These are phyloP conservation scores for Varanus komodoensis DNA, from an alignment of 2,113 vertebrate genomes.

Conservation along the genomic window DNA sequence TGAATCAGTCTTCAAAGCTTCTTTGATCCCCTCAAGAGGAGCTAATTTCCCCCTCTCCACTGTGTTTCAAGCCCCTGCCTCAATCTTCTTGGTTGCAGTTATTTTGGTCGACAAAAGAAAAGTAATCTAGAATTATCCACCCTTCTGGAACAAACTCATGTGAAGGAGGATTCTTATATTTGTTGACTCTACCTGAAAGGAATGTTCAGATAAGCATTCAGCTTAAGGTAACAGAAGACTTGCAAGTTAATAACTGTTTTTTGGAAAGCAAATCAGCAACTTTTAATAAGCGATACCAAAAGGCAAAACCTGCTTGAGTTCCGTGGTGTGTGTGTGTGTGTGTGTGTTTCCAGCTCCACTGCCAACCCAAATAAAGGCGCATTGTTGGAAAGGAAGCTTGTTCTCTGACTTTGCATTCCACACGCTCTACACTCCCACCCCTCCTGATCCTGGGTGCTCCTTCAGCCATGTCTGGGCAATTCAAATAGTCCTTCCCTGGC, in stretches of 20 bases:
- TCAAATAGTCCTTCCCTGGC: not conserved
- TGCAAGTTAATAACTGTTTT: not conserved
- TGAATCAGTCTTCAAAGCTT: not conserved
- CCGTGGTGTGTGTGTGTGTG: fast-evolving
- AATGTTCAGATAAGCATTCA: not conserved
- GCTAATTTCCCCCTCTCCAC: not conserved
- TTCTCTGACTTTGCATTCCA: fast-evolving
- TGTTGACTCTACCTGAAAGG: not conserved
- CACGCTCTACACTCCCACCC: not conserved
- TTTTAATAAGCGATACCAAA: not conserved
- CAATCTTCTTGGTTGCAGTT: not conserved
- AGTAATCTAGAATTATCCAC: not conserved
- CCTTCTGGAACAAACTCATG: not conserved
- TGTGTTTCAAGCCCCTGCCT: not conserved
- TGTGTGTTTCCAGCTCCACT: not conserved
- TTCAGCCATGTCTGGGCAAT: not conserved
- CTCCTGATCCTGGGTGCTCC: not conserved
- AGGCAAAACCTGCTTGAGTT: not conserved
- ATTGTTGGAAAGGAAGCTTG: not conserved
- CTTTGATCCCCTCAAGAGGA: not conserved
- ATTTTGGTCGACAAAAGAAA: not conserved
- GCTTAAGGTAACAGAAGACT: not conserved
- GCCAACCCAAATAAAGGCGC: not conserved
- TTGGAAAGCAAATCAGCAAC: not conserved
- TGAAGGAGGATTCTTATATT: not conserved